phyloP scores from a whole-genome alignment of 2,888 invertebrate species.

The Kuschelorhynchus macadamiae region DNA sequence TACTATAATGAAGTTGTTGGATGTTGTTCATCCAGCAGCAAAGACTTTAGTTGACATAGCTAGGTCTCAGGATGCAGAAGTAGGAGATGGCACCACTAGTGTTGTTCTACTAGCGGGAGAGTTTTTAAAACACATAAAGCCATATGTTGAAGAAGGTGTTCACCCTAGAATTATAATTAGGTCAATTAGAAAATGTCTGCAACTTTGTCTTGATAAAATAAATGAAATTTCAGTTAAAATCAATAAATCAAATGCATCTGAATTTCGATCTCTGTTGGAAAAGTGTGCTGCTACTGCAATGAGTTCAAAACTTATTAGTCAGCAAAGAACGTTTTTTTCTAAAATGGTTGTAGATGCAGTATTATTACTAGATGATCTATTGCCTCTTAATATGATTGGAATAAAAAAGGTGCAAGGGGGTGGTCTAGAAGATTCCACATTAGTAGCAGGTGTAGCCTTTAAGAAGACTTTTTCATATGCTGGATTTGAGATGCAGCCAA shows the following conservation, averaged over 20 bases:
- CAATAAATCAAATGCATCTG: slow-evolving; percentile 75
- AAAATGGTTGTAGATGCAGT: slow-evolving; percentile 99
- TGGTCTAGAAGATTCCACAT: slow-evolving; percentile 86
- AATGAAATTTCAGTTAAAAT: slow-evolving; percentile 86
- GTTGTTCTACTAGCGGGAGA: slow-evolving; percentile 97
- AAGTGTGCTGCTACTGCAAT: slow-evolving; percentile 97
- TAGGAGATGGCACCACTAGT: slow-evolving; percentile 98
- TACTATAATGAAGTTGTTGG: slow-evolving; percentile 97
- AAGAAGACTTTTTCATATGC: slow-evolving; percentile 98
- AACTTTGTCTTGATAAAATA: slow-evolving; percentile 86
- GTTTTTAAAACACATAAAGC: slow-evolving; percentile 93
- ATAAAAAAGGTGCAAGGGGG: slow-evolving; percentile 91
- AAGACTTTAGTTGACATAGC: slow-evolving; percentile 98
- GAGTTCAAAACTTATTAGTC: slow-evolving; percentile 96
- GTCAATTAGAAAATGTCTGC: slow-evolving; percentile 88
- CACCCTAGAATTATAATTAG: slow-evolving; percentile 95
- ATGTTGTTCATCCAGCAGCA: slow-evolving; percentile 98
- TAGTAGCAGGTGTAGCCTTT: slow-evolving; percentile 97
- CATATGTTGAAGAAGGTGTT: slow-evolving; percentile 96
- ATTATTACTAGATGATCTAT: slow-evolving; percentile 85
- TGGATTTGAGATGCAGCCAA: slow-evolving; percentile 99
- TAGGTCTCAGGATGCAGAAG: slow-evolving; percentile 98
- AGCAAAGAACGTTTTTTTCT: slow-evolving; percentile 95
- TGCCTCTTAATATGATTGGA: slow-evolving; percentile 99
- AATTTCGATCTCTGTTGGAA: slow-evolving; percentile 78